These are phyloP conservation scores for Myrmecobius fasciatus DNA, from an alignment of 2,113 vertebrate genomes.

Conservation along the genomic window DNA sequence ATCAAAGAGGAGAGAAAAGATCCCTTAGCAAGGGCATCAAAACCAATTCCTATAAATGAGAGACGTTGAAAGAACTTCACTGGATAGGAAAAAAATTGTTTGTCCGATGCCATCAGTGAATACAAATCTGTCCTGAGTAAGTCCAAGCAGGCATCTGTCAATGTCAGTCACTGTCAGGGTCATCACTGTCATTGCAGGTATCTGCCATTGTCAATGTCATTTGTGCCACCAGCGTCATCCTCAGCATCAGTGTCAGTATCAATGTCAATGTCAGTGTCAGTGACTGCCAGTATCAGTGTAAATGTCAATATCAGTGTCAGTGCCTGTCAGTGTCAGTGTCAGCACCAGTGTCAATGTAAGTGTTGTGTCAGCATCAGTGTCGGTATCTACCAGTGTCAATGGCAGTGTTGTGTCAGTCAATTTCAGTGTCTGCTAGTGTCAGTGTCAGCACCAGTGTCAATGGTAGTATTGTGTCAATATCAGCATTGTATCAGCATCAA, in stretches of 20 bases:
- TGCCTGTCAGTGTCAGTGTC: not conserved
- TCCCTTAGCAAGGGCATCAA: not conserved
- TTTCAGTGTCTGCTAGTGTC: no score
- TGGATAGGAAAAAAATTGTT: not conserved
- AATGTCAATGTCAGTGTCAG: not conserved
- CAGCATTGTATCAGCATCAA: no score
- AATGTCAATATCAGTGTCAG: not conserved
- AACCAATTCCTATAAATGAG: not conserved
- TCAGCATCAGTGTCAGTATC: no score
- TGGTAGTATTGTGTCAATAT: no score
- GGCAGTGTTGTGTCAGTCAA: no score
- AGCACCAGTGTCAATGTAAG: not conserved
- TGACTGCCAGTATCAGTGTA: not conserved
- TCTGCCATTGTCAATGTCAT: no score
- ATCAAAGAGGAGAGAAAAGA: not conserved
- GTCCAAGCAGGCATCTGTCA: not conserved
- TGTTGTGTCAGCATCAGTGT: not conserved
- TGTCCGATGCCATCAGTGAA: not conserved
- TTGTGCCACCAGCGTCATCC: no score
- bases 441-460: not conserved
- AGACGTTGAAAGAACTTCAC: not conserved
- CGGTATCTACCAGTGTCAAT: no score
- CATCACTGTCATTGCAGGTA: no score
- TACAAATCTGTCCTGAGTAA: not conserved
- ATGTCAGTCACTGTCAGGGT: no score